phyloP scores from a whole-genome alignment of 2,888 invertebrate genomes.

The Euspilapteryx auroguttella region DNA sequence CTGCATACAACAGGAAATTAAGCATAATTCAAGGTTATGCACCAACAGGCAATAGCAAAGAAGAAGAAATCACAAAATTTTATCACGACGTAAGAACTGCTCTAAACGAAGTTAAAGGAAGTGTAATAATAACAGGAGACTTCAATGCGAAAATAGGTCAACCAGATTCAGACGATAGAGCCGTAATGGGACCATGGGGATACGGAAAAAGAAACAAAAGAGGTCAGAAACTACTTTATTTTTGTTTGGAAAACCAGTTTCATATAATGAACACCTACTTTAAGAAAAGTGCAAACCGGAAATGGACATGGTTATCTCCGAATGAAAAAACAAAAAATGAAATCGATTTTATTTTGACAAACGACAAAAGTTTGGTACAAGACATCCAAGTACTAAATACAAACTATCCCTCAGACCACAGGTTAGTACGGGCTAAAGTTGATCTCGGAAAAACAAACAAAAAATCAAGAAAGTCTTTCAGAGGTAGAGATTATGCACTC shows the following conservation, averaged over 20 bases:
- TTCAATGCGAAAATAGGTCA: conserved; percentile 6
- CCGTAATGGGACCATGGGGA: conserved; percentile 3
- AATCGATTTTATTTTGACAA: conserved; percentile 2
- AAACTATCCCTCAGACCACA: conserved; percentile 1
- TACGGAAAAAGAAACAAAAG: conserved; percentile 6
- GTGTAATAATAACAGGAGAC: conserved; percentile 4
- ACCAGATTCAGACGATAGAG: conserved; percentile 4
- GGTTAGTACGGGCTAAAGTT: conserved; percentile 1
- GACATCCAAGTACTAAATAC: not conserved
- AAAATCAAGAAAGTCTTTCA: conserved; percentile 3
- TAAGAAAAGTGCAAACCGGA: conserved; percentile 1
- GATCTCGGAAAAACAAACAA: no score
- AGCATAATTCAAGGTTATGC: conserved; percentile 5
- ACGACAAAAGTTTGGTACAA: not conserved
- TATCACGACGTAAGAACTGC: conserved; percentile 1
- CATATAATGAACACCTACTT: conserved; percentile 1
- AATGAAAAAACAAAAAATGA: conserved; percentile 1
- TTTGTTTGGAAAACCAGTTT: conserved; percentile 5
- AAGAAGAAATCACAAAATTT: conserved; percentile 4
- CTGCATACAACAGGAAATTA: not conserved
- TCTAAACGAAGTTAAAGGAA: not conserved
- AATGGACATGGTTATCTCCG: conserved; percentile 2
- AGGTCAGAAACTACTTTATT: conserved; percentile 5
- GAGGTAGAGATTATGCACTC: conserved; percentile 2
- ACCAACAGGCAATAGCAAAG: conserved; percentile 6